phyloP scores from a whole-genome alignment of 2,797 vertebrate genomes.

The Varecia variegata region DNA sequence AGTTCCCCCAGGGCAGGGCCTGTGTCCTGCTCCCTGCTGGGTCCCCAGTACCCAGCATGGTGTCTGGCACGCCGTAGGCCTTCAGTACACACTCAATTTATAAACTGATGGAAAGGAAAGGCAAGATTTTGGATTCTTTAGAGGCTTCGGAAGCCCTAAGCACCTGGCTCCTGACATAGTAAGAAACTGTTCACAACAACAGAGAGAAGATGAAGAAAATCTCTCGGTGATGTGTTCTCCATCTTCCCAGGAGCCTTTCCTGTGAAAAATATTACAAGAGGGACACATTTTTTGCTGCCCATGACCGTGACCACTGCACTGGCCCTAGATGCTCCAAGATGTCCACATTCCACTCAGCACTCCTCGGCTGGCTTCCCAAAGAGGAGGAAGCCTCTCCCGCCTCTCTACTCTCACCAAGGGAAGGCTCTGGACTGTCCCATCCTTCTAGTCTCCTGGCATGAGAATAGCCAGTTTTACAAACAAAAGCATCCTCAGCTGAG shows the following conservation, averaged over 20 bases:
- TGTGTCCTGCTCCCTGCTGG: background rate
- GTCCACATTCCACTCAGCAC: background rate
- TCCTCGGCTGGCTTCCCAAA: background rate
- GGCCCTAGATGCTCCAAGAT: background rate
- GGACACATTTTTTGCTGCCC: background rate
- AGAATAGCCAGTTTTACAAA: background rate
- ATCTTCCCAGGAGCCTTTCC: background rate
- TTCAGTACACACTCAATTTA: background rate
- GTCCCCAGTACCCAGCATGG: background rate
- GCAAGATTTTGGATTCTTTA: background rate
- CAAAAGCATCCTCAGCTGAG: conserved; percentile 13
- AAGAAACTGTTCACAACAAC: background rate
- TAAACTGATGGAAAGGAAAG: background rate
- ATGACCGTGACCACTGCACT: background rate
- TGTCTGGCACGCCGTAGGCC: background rate
- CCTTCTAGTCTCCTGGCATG: background rate
- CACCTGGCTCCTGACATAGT: background rate
- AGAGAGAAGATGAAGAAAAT: background rate
- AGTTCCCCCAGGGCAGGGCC: background rate
- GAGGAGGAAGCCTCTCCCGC: background rate
- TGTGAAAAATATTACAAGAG: background rate
- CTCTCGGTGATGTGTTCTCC: background rate
- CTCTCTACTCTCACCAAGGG: background rate
- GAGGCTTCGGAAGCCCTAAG: background rate
- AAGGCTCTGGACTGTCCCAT: background rate